phyloP scores from a whole-genome alignment of 2,797 vertebrate species.

The Liasis olivaceus region DNA sequence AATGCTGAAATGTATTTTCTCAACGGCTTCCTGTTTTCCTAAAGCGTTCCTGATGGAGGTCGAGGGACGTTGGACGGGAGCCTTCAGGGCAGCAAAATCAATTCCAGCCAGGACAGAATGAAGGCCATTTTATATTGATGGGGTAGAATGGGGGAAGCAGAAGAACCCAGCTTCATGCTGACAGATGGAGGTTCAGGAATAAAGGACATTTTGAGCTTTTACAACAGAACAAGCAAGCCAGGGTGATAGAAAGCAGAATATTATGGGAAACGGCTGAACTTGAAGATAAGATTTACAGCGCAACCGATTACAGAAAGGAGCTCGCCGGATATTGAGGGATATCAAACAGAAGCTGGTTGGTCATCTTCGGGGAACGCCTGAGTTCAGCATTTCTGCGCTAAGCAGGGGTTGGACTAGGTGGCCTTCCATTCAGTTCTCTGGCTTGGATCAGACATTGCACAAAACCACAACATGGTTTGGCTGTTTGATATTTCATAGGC shows the following conservation, averaged over 20 bases:
- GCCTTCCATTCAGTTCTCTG: neutral
- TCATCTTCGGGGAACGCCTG: neutral
- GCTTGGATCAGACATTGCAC: neutral
- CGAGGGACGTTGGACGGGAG: slow-evolving; percentile 53
- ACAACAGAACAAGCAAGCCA: neutral
- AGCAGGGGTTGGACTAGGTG: neutral
- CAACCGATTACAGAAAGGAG: neutral
- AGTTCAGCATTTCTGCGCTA: neutral
- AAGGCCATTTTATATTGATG: slow-evolving; percentile 3
- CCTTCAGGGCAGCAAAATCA: slow-evolving; percentile 34
- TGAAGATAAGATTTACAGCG: neutral
- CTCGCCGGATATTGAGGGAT: neutral
- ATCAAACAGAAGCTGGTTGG: neutral
- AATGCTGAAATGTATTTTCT: slow-evolving; percentile 43
- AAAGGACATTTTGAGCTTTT: slow-evolving; percentile 1
- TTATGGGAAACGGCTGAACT: neutral
- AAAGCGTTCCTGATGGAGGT: slow-evolving; percentile 49
- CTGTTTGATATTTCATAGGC: neutral
- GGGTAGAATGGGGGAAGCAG: neutral
- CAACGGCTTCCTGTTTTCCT: slow-evolving; percentile 51
- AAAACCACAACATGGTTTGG: neutral
- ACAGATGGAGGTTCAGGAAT: slow-evolving; percentile 29
- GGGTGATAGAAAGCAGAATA: neutral
- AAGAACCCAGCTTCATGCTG: neutral
- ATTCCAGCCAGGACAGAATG: slow-evolving; percentile 22